phyloP scores from a whole-genome alignment of 2,797 vertebrate species.

The Tiaroga cobitis region DNA sequence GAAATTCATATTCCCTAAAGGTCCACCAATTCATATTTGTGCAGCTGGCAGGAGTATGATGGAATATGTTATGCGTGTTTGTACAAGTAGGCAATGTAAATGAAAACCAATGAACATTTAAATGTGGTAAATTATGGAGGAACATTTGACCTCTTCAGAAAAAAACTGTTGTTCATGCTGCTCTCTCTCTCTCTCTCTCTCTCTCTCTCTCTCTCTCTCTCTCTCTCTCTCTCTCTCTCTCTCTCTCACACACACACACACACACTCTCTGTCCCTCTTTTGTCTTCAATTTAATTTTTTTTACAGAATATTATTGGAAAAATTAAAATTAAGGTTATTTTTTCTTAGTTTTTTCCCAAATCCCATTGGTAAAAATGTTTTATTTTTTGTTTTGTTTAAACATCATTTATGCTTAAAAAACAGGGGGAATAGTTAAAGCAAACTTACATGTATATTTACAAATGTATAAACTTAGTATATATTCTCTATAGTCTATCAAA shows the following conservation, averaged over 20 bases:
- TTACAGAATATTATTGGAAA: not conserved
- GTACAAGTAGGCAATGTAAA: conserved; percentile 76
- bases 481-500: not conserved
- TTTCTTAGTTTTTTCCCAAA: no score
- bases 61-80: conserved; percentile 70
- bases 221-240: no score
- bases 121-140: conserved; percentile 67
- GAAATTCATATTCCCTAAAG: conserved; percentile 78
- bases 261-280: not conserved
- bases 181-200: not conserved
- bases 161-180: not conserved
- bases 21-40: conserved; percentile 74
- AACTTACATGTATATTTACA: not conserved
- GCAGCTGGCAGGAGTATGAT: conserved; percentile 73
- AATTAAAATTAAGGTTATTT: not conserved
- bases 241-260: not conserved
- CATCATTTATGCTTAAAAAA: not conserved
- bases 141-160: conserved; percentile 61
- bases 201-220: no score
- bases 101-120: conserved; percentile 76
- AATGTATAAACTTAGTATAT: not conserved
- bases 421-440: not conserved
- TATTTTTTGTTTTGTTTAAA: not conserved
- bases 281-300: no score
- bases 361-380: no score